A percentile compares a stretch with the other conserved stretches of the same genome.
Conservation (phyloP, 1,140 invertebrate genomes). For the Bursaphelenchus mucronatus region DNA sequence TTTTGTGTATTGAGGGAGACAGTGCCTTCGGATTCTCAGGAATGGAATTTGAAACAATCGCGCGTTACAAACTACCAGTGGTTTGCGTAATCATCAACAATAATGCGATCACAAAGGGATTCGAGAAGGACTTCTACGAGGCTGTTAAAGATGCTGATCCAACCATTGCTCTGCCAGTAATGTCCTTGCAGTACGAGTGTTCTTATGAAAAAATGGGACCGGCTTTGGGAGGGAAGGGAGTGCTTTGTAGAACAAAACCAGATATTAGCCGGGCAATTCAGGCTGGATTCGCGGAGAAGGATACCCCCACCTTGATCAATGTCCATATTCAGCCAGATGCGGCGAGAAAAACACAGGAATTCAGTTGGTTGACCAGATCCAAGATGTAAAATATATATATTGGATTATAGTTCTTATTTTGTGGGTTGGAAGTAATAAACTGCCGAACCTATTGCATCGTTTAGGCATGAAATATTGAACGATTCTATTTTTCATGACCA, state of each 20-base stretch:
- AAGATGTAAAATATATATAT: constrained; percentile 69
- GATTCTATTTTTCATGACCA: no score
- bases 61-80: constrained; percentile 82
- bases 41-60: constrained; percentile 94
- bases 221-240: constrained; percentile 76
- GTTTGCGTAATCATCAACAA: constrained; percentile 90
- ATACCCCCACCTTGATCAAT: constrained; percentile 80
- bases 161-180: constrained; percentile 69
- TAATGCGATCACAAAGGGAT: constrained; percentile 68
- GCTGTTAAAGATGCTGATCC: neutral
- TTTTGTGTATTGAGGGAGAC: constrained; percentile 80
- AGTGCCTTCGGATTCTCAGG: constrained; percentile 94
- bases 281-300: constrained; percentile 67
- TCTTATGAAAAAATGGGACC: constrained; percentile 84
- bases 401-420: neutral
- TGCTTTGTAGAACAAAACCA: constrained; percentile 72
- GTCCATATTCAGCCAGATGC: constrained; percentile 80
- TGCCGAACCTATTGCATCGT: no score
- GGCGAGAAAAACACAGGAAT: constrained; percentile 78
- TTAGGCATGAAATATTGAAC: no score
- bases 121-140: constrained; percentile 6
- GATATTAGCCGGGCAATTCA: constrained; percentile 72
- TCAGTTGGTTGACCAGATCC: constrained; percentile 81
- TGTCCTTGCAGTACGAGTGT: constrained; percentile 71
- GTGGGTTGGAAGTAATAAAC: neutral